Conservation (phyloP, 1,140 invertebrate species). For the Plutomurus gul region DNA sequence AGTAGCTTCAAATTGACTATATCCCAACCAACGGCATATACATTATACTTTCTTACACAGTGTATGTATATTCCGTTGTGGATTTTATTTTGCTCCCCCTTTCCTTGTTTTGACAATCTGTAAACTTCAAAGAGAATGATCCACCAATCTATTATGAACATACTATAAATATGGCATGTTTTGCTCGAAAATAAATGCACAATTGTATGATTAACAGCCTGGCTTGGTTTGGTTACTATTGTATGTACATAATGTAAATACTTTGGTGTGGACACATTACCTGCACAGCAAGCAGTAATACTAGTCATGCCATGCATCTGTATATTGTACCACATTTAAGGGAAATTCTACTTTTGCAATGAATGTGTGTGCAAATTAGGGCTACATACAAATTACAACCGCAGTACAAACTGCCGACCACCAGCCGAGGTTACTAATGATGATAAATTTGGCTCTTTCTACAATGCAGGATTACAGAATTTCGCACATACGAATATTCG, state of each 20-base stretch:
- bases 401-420: constrained; percentile 6
- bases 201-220: constrained; percentile 15
- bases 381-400: not conserved
- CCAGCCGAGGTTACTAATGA: not conserved
- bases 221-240: not conserved
- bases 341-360: not conserved
- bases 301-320: not conserved
- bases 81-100: no score
- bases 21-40: no score
- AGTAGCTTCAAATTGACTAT: no score
- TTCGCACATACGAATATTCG: no score
- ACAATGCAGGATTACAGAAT: not conserved
- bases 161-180: not conserved
- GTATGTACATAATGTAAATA: not conserved
- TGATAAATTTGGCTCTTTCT: not conserved
- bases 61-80: no score
- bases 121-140: no score
- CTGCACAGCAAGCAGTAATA: not conserved
- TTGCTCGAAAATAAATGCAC: constrained; percentile 17
- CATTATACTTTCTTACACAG: no score
- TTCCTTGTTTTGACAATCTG: no score
- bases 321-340: not conserved
- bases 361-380: not conserved
- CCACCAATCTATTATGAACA: no score
- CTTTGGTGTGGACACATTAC: no score